phyloP scores from a whole-genome alignment of 2,888 invertebrate genomes.

The Invenusta paracnida region DNA sequence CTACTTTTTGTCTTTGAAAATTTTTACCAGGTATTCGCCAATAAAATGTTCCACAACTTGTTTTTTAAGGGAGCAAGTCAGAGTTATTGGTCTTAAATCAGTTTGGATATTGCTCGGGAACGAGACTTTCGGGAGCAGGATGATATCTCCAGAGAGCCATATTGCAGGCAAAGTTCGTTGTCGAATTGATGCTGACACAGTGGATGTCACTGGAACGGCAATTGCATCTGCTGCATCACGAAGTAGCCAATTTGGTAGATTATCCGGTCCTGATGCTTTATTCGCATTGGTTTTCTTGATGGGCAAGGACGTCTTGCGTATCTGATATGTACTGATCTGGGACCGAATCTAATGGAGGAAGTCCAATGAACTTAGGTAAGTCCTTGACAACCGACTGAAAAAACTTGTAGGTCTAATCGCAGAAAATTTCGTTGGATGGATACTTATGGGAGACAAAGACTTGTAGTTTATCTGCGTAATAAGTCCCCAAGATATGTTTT shows the following conservation, averaged over 20 bases:
- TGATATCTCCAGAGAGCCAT: background rate
- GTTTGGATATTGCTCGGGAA: background rate
- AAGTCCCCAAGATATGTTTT: background rate
- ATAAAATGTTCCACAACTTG: background rate
- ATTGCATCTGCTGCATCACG: background rate
- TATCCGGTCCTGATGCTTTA: background rate
- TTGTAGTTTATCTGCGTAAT: background rate
- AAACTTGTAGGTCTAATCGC: constrained; percentile 5
- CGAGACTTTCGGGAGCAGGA: background rate
- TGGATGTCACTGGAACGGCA: background rate
- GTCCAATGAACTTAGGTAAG: background rate
- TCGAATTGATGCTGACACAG: background rate
- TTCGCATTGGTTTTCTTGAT: background rate
- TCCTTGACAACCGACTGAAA: constrained; percentile 10
- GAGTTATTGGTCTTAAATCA: background rate
- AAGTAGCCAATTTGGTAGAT: background rate
- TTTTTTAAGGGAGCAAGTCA: background rate
- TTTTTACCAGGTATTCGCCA: background rate
- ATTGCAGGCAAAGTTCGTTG: background rate
- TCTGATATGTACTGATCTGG: background rate
- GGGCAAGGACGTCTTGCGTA: background rate
- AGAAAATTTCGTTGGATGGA: background rate
- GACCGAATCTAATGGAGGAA: background rate
- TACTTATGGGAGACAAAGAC: background rate
- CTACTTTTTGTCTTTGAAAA: background rate